Base-by-base conservation (phyloP, 2,113 vertebrate species). In the Picathartes gymnocephalus region DNA sequence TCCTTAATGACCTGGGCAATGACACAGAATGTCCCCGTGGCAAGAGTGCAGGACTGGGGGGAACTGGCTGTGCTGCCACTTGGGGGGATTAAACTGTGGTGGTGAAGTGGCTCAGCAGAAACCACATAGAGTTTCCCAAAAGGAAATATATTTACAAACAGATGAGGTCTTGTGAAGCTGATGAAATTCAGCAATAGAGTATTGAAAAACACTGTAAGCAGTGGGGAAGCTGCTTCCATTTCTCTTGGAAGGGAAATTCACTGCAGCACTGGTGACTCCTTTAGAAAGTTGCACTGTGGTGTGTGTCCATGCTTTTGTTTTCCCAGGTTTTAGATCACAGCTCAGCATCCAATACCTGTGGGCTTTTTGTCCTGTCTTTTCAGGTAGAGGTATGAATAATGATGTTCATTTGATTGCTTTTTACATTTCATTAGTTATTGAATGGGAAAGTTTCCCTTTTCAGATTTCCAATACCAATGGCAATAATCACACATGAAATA, bases 1-100 rank as follows among this genome's bases (percentile, higher is more conserved):
- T 58, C 30, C 33, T 23, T 24, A 40, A 25, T 61, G 37, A 27
- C 24, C 20, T 30, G 39, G 69, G 5, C 1, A 0, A 4, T 17
- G 45, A n/a, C 39, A 25, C 39, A 40, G 17, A 47, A 33, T 21
- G 33, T 5, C 14, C 40, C 33, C 33, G 30, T 35, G 44, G 24
- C 48, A 33, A 27, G 15, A 10, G 27, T 22, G 78, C 64, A 88
- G 51, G 56, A 11, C 16, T 8, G 23, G 39, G 12, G 12, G 61
- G 17, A 6, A 47, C 15, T 47, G 23, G 24, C 6, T n/a, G 24
- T 35, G 27, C 15, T 61, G 35, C 25, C 11, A 3, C 40, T 35
- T 21, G 15, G 2, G 8, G 15, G 10, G 4, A 28, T 30, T 25
- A 39, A 25, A 18, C 33, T 5, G 8, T 3, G 5, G 3, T 35